These are phyloP conservation scores for Campoletis sonorensis DNA, from an alignment of 1,140 invertebrate species.

Conservation along the genomic window DNA sequence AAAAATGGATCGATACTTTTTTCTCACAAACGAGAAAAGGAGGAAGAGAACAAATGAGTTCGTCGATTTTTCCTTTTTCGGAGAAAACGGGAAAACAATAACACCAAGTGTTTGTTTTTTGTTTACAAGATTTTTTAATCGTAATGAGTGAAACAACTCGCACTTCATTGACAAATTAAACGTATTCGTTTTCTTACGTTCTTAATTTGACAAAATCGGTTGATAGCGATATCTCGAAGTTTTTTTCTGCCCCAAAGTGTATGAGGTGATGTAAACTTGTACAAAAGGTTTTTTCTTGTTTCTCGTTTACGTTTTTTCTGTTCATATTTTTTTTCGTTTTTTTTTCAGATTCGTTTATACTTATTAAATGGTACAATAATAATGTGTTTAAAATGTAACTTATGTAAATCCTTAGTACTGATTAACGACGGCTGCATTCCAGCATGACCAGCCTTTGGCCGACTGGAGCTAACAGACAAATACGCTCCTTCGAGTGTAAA, in stretches of 20 bases:
- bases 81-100: too few species aligned
- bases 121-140: too few species aligned
- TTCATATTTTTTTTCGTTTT: constrained; percentile 36
- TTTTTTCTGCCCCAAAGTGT: constrained; percentile 44
- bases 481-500: constrained; percentile 73
- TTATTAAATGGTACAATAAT: constrained; percentile 74
- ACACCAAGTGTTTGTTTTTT: too few species aligned
- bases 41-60: too few species aligned
- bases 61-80: too few species aligned
- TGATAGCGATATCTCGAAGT: neutral
- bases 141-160: too few species aligned
- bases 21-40: too few species aligned
- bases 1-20: too few species aligned
- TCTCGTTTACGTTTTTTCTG: constrained; percentile 62
- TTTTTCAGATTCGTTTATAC: constrained; percentile 57
- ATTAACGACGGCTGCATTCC: constrained; percentile 76
- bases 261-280: constrained; percentile 70
- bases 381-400: constrained; percentile 76
- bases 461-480: constrained; percentile 78
- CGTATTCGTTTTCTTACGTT: neutral
- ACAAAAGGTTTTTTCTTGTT: constrained; percentile 73
- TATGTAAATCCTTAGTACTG: constrained; percentile 75
- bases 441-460: constrained; percentile 75
- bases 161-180: neutral
- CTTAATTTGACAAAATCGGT: neutral